phyloP scores from a whole-genome alignment of 2,797 vertebrate species.

The Emys orbicularis region DNA sequence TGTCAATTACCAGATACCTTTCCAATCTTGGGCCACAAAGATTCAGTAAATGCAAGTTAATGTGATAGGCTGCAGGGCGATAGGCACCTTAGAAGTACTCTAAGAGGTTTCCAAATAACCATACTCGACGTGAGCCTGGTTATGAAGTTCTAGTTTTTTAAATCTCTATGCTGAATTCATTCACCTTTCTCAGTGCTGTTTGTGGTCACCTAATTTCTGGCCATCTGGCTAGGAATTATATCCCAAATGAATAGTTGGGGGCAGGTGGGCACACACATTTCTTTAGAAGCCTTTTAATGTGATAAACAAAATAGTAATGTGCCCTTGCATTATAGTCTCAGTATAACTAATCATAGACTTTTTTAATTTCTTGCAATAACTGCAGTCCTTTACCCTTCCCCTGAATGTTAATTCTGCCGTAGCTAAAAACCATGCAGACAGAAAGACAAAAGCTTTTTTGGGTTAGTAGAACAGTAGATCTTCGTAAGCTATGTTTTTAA shows the following conservation, averaged over 20 bases:
- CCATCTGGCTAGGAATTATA: rapidly evolving
- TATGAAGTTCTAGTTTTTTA: neutral
- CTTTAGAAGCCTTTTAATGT: rapidly evolving
- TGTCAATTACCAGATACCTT: too few relatives aligned
- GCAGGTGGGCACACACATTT: rapidly evolving
- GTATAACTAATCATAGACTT: neutral
- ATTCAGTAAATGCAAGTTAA: neutral
- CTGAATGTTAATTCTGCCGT: neutral
- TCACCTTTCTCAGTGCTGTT: neutral
- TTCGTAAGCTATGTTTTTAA: neutral
- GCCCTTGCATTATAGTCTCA: neutral
- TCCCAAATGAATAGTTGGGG: rapidly evolving
- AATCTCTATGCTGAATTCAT: rapidly evolving
- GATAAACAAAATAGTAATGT: rapidly evolving
- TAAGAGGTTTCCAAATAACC: neutral
- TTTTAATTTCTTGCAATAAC: neutral
- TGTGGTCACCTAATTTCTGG: rapidly evolving
- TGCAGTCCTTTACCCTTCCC: neutral
- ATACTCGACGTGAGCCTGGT: rapidly evolving
- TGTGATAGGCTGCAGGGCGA: neutral
- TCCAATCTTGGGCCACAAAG: too few relatives aligned
- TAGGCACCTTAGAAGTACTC: neutral
- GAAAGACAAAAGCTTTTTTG: neutral
- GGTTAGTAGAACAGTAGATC: neutral
- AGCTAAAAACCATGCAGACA: rapidly evolving